Evolutionary conservation across 2,888 invertebrate species (phyloP).

Genomic region (Andrena minutula): DNA sequence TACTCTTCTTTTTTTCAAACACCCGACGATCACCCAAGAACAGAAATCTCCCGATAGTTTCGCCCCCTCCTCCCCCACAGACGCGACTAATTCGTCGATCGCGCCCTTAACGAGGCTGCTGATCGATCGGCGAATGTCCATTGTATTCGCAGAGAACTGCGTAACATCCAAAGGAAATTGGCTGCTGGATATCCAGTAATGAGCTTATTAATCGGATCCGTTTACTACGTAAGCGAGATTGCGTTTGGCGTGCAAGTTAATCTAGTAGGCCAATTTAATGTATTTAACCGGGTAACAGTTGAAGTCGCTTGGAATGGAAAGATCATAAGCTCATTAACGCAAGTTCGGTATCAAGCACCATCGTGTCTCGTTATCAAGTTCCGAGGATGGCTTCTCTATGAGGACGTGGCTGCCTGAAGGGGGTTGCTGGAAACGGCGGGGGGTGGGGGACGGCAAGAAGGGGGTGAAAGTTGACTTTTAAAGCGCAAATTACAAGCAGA

Average conservation of each 20-base stretch:
- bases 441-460: not conserved
- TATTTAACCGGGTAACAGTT: conserved; percentile 37
- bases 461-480: conserved; percentile 21
- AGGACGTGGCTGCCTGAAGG: not conserved
- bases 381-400: conserved; percentile 14
- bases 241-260: conserved; percentile 49
- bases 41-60: conserved; percentile 3
- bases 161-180: conserved; percentile 43
- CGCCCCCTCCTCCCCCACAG: too few relatives aligned
- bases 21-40: not conserved
- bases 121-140: conserved; percentile 26
- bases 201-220: conserved; percentile 58
- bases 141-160: conserved; percentile 28
- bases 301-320: conserved; percentile 38
- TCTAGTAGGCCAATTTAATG: conserved; percentile 39
- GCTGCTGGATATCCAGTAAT: conserved; percentile 35
- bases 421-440: not conserved
- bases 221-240: conserved; percentile 35
- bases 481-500: conserved; percentile 18
- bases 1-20: not conserved
- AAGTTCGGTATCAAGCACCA: conserved; percentile 24
- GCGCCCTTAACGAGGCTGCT: not conserved
- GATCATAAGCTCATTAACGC: conserved; percentile 39
- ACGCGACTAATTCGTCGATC: not conserved
- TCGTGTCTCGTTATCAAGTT: conserved; percentile 47